Evolutionary conservation across 2,888 invertebrate species (phyloP), one percentile per base, ranked within the genome.

Genomic region (Osmoderma eremita): DNA sequence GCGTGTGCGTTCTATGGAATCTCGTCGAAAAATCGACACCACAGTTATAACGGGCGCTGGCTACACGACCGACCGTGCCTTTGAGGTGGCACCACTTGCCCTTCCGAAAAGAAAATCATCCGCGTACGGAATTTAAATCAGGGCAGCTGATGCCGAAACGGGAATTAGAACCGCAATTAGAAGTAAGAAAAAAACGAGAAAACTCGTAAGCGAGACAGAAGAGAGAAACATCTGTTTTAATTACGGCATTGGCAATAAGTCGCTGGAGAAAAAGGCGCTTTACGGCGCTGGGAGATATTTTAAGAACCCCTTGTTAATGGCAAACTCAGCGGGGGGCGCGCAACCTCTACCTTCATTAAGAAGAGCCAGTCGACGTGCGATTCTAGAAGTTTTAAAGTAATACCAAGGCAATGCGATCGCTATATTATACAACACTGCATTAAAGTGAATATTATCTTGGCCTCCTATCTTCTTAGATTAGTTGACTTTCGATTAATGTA

Each of bases 181-280:
- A 67, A 67, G 63, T 22, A 38, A 45, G 42, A 61, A 61, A 45
- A 56, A 61, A 18, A 45, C 24, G 48, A 61, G 15, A 15, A 20
- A 24, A 58, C n/a, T 51, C 50, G n/a, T 30, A 24, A 45, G 42
- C 18, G 58, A 61, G 53, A 64, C 41, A 30, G 54, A 61, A 45
- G 75, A 78, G 79, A 79, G 78, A 78, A 78, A 77, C 80, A 81
- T 80, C 79, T 79, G 80, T 80, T 79, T 78, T 80, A 79, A 80
- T 80, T 80, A 79, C 75, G 73, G 72, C 76, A 77, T 78, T 75
- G 78, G 77, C 77, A 77, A 78, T 77, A 76, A 74, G 76, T 75
- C 74, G 74, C 70, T 71, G 67, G 71, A 74, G 71, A 71, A 61
- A 61, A 61, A 61, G 48, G 58, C 45, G 58, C 58, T 61, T 70